phyloP scores from a whole-genome alignment of 2,113 vertebrate species.

The Sapayoa aenigma region DNA sequence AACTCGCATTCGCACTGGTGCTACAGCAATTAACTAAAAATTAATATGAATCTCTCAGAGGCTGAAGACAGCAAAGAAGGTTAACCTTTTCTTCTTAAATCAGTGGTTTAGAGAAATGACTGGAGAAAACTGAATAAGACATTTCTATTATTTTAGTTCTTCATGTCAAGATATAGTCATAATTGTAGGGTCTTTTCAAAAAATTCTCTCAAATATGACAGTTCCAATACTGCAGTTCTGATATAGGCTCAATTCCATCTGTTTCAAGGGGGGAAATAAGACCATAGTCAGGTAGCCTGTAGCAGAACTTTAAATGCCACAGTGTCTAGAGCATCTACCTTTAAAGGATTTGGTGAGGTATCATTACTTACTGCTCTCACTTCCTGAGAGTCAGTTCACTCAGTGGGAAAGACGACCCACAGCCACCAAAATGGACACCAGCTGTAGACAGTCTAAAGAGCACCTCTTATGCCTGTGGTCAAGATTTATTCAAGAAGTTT shows the following conservation, averaged over 20 bases:
- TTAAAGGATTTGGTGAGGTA: background rate
- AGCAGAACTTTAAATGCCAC: background rate
- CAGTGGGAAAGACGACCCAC: background rate
- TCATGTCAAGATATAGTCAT: background rate
- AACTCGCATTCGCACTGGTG: background rate
- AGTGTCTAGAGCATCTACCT: background rate
- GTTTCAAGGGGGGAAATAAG: background rate
- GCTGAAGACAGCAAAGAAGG: background rate
- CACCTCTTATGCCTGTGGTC: background rate
- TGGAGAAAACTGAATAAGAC: background rate
- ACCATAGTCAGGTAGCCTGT: background rate
- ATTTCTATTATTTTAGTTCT: background rate
- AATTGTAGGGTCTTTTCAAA: background rate
- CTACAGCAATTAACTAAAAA: background rate
- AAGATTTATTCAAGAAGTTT: conserved; percentile 20
- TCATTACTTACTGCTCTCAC: background rate
- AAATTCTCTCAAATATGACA: background rate
- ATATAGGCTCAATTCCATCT: background rate
- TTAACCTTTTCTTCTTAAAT: background rate
- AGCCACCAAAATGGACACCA: background rate
- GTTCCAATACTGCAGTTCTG: background rate
- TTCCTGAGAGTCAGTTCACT: background rate
- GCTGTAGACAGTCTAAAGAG: background rate
- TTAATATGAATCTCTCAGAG: background rate
- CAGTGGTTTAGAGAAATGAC: background rate